Percentiles rank a stretch among this genome's conserved stretches.
These are phyloP conservation scores for Hypocryptadius cinnamomeus DNA, from an alignment of 2,113 vertebrate species.

Conservation along the genomic window DNA sequence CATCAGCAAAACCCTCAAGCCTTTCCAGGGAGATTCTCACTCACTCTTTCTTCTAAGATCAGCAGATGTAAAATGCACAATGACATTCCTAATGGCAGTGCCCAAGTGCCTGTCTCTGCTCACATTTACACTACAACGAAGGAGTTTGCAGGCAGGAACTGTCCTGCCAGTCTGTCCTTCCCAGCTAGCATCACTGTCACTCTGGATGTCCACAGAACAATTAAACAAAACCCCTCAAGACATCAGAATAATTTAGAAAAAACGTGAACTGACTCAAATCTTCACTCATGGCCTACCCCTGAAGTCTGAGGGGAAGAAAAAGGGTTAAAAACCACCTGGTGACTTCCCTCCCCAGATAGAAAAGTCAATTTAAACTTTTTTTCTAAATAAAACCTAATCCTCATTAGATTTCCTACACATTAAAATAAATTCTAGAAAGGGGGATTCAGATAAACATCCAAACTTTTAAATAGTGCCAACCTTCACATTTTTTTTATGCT, in stretches of 20 bases:
- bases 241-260: background rate
- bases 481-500: background rate
- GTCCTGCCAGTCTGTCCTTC: background rate
- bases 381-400: background rate
- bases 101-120: background rate
- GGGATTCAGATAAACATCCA: background rate
- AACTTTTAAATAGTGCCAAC: background rate
- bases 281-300: background rate
- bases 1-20: background rate
- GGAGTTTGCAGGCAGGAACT: background rate
- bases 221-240: background rate
- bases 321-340: fast-evolving
- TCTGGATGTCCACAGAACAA: background rate
- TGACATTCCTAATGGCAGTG: background rate
- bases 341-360: fast-evolving
- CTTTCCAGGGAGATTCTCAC: background rate
- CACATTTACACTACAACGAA: background rate
- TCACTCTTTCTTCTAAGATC: background rate
- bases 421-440: background rate
- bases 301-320: background rate
- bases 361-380: background rate
- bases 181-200: background rate
- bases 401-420: background rate
- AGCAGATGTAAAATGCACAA: background rate
- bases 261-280: background rate